A percentile compares a stretch with the other conserved stretches of the same genome.
Conservation (phyloP, 2,797 vertebrate genomes). For the Eidolon dupreanum region DNA sequence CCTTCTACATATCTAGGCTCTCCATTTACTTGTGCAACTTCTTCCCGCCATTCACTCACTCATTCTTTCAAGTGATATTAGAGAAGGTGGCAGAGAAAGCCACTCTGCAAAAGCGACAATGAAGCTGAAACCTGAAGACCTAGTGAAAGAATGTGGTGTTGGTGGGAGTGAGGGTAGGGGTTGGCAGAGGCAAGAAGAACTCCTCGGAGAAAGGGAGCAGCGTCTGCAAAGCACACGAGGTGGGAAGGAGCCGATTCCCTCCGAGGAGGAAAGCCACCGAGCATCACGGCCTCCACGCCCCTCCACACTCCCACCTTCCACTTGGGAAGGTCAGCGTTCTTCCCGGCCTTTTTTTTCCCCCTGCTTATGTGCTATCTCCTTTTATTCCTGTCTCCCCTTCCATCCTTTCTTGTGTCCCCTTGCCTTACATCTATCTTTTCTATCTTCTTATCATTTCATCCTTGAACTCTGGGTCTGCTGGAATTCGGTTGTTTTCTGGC, state of each 20-base stretch:
- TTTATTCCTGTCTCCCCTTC: too few relatives aligned
- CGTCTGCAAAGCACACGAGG: background rate
- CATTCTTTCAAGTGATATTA: background rate
- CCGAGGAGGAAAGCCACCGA: background rate
- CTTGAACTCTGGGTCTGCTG: background rate
- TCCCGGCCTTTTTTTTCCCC: too few relatives aligned
- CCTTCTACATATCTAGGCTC: background rate
- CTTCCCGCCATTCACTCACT: background rate
- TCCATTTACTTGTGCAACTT: background rate
- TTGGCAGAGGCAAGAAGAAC: background rate
- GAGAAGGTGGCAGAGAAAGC: background rate
- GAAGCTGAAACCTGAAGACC: background rate
- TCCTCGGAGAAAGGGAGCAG: background rate
- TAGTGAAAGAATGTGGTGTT: fast-evolving
- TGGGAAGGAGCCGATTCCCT: background rate
- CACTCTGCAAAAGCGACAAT: background rate
- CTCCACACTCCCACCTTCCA: fast-evolving
- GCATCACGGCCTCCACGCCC: background rate
- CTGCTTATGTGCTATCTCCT: background rate
- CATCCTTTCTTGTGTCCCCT: background rate
- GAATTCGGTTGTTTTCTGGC: background rate
- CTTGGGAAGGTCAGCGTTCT: too few relatives aligned
- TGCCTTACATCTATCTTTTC: background rate
- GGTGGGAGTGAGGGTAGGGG: background rate
- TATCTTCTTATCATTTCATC: background rate